Evolutionary conservation across 2,797 vertebrate species (phyloP).

Genomic region (Tenualosa thibaudeaui): DNA sequence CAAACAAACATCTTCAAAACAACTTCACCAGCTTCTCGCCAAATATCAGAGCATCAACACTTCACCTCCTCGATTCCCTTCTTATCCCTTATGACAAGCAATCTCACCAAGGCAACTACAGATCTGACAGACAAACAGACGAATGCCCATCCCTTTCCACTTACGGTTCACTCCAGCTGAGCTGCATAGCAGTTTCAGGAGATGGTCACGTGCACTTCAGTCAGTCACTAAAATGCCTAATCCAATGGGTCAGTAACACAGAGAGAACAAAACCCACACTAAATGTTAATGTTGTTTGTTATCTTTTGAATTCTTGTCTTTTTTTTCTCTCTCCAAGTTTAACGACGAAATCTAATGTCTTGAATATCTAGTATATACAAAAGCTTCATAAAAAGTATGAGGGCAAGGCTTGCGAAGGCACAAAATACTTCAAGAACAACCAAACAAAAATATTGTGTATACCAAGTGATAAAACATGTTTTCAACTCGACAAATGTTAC

Average conservation of each 20-base stretch:
- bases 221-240: constrained; percentile 48
- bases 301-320: constrained; percentile 5
- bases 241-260: constrained; percentile 41
- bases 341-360: constrained; percentile 35
- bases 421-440: constrained; percentile 48
- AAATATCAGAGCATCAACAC: constrained; percentile 5
- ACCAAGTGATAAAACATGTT: constrained; percentile 17
- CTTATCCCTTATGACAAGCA: not conserved
- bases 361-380: constrained; percentile 44
- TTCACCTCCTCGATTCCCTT: constrained; percentile 7
- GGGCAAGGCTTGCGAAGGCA: constrained; percentile 52
- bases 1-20: not conserved
- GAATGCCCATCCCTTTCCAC: constrained; percentile 50
- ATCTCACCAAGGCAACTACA: constrained; percentile 12
- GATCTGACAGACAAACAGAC: constrained; percentile 14
- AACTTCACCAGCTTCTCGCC: constrained; percentile 2
- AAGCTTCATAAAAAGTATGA: constrained; percentile 46
- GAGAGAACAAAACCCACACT: constrained; percentile 52
- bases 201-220: constrained; percentile 51
- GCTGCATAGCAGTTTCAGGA: constrained; percentile 66
- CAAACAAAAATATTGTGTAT: constrained; percentile 28
- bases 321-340: constrained; percentile 21
- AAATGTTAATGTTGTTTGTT: constrained; percentile 26
- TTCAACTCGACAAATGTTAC: constrained; percentile 20
- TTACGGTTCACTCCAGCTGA: constrained; percentile 46